phyloP scores from a whole-genome alignment of 2,113 vertebrate species.

The Prunella fulvescens region DNA sequence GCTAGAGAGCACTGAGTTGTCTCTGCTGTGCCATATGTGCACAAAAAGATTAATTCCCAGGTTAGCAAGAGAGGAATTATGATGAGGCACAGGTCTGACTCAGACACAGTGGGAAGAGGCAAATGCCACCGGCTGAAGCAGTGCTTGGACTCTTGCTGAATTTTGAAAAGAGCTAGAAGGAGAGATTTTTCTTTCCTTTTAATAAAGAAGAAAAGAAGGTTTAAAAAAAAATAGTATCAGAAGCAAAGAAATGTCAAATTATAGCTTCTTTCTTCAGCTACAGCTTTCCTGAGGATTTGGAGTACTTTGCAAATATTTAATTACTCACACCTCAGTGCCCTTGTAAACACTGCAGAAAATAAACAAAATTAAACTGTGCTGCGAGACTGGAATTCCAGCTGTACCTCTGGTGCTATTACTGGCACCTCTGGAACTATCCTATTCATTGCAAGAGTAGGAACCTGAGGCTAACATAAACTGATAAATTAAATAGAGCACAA shows the following conservation, averaged over 20 bases:
- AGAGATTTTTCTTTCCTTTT: not conserved
- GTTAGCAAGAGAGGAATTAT: constrained; percentile 15
- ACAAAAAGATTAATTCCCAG: constrained; percentile 53
- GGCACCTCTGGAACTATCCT: not conserved
- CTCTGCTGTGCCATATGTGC: not conserved
- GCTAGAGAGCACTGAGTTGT: not conserved
- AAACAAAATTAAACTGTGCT: not conserved
- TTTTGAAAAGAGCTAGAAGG: not conserved
- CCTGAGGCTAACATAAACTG: not conserved
- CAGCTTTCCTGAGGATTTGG: not conserved
- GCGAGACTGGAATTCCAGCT: not conserved
- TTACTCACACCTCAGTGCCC: not conserved
- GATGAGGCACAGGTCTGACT: constrained; percentile 44
- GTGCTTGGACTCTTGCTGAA: not conserved
- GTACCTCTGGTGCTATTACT: not conserved
- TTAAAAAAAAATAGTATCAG: not conserved
- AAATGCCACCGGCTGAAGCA: constrained; percentile 3
- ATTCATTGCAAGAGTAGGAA: not conserved
- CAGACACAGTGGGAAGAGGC: constrained; percentile 21
- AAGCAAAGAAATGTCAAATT: not conserved
- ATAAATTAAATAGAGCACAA: not conserved
- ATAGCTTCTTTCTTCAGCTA: not conserved
- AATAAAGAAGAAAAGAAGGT: not conserved
- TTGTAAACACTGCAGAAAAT: not conserved
- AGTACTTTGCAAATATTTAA: constrained; percentile 17